Evolutionary conservation across 2,113 vertebrate species (phyloP).

Genomic region (Camelus bactrianus): DNA sequence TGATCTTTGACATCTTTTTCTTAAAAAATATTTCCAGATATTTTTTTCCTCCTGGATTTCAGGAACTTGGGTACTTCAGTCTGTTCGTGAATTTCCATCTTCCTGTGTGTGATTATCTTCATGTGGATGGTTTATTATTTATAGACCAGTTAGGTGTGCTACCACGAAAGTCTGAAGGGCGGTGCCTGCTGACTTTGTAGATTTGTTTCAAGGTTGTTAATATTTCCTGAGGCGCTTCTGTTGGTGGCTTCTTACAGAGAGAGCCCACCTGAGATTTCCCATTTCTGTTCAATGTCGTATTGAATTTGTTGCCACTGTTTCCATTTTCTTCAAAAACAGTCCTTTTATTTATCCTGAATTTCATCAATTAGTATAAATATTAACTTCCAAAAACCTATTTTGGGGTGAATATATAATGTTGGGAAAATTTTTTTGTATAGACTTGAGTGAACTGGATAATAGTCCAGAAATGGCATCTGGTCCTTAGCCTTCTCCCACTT

Average conservation of each 20-base stretch:
- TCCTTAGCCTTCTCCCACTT: neutral
- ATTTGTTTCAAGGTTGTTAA: neutral
- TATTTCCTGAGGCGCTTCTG: neutral
- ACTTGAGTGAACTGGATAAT: neutral
- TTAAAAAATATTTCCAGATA: neutral
- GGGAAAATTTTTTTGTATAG: neutral
- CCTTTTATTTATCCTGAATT: neutral
- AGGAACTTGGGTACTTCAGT: neutral
- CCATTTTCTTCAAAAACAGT: neutral
- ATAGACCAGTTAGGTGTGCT: neutral
- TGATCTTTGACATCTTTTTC: neutral
- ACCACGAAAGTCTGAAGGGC: neutral
- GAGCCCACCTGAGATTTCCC: neutral
- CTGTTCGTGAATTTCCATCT: neutral
- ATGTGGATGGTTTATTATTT: neutral
- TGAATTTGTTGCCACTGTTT: neutral
- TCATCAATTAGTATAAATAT: neutral
- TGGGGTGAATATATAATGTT: neutral
- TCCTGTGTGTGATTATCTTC: neutral
- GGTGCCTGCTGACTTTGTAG: neutral
- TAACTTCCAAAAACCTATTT: neutral
- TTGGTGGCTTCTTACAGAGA: neutral
- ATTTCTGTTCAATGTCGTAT: neutral
- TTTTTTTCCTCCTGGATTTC: neutral
- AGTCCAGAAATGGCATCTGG: neutral